Base-by-base conservation (phyloP, 2,797 vertebrate species). In the Neosilurus mollespiculum region DNA sequence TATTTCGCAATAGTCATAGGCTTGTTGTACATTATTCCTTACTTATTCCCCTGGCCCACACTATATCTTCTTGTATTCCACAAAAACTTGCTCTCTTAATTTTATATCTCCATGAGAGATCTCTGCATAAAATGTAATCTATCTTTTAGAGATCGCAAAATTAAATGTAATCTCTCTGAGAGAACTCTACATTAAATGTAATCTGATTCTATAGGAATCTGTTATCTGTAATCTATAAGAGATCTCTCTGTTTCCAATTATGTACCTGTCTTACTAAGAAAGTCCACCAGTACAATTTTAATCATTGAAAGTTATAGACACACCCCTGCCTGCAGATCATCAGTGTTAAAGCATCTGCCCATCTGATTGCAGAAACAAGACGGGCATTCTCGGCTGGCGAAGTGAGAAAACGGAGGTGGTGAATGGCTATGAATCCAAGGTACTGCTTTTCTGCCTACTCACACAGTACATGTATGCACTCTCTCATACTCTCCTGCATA, bases 361-460 rank as follows among this genome's bases (percentile, higher is more conserved):
- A 34, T 93, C 83, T 90, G 43, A 78, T 89, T 67, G 49, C 93
- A 99, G 98, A 94, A 99, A 99, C 90, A 99, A 97, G 91, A 97
- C 97, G 0, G 98, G 98, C 37, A 97, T 99, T 87, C 94, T 98
- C 90, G 97, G 98, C 89, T 99, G 98, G 98, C 96, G 96, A 83
- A 99, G 97, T 0, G 98, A 99, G 95, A 99, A 97, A 94, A 98
- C 95, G 0, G 98, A 99, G 91, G 92, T 93, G 85, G 97, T 99
- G 92, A 99, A 99, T 1, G 97, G 98, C 84, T 99, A 98, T 0
- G 97, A 99, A 91, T 93, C 98, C 87, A 99, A 99, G 97, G 98
- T 99, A 92, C 10, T 72, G 64, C 51, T 18, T 83, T 58, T 58
- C 51, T 56, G 11, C n/a, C 26, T 59, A 43, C 14, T 49, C 58